Evolutionary conservation across 2,113 vertebrate species (phyloP).

Genomic region (Cairina moschata): DNA sequence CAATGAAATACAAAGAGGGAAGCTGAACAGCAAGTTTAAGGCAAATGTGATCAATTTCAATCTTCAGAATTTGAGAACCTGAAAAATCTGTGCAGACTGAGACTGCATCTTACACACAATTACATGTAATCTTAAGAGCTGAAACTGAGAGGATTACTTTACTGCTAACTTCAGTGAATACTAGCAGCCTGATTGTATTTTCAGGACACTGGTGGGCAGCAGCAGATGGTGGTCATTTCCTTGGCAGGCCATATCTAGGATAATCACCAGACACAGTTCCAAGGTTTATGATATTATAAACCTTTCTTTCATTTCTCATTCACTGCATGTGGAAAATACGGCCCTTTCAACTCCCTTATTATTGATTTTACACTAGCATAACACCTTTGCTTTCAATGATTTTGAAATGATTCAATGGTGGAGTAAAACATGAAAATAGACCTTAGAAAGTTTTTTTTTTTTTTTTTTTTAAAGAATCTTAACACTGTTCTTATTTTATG

Average conservation of each 20-base stretch:
- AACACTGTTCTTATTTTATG: neutral
- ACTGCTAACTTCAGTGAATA: neutral
- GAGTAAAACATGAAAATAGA: conserved; percentile 24
- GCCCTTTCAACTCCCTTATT: conserved; percentile 20
- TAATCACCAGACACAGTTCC: conserved; percentile 52
- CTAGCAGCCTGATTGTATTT: neutral
- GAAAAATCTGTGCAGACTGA: neutral
- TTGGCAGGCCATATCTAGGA: conserved; percentile 1
- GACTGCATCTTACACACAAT: neutral
- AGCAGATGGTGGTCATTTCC: conserved; percentile 71
- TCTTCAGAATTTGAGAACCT: neutral
- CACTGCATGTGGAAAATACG: conserved; percentile 5
- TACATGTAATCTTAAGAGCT: neutral
- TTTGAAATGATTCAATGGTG: conserved; percentile 31
- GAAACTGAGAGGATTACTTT: conserved; percentile 22
- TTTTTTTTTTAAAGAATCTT: neutral
- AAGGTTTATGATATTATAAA: conserved; percentile 68
- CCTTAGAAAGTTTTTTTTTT: neutral
- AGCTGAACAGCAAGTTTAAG: neutral
- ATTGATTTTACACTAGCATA: conserved; percentile 31
- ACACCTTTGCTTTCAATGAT: conserved; percentile 32
- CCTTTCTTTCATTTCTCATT: conserved; percentile 56
- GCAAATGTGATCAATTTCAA: neutral
- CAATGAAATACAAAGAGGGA: neutral
- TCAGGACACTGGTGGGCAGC: conserved; percentile 39